Evolutionary conservation across 2,888 invertebrate species (phyloP), one percentile per base, ranked within the genome.

Genomic region (Drosophila leonis): DNA sequence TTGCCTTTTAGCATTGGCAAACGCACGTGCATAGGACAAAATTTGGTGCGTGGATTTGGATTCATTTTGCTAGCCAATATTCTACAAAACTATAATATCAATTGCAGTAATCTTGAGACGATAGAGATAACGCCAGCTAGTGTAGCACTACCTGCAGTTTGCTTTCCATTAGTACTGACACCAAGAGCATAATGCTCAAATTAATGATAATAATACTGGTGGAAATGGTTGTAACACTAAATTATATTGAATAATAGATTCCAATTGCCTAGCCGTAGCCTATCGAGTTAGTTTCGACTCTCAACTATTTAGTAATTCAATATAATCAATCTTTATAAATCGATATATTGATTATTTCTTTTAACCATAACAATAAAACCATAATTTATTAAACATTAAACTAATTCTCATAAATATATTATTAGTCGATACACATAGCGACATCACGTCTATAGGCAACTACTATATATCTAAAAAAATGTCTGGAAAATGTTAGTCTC

Each of bases 1-100:
- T 93, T 97, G 13, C 97, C 97, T 0, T 98, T 97, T 92, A 97
- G 97, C 89, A 96, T 97, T 48, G 97, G 97, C 9, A 97, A 96
- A 88, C 93, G 97, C n/a, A 97, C 97, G 0, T 97, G 97, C 89
- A 96, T 97, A 66, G 97, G 97, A 0, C 97, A 97, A 86, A 95
- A 96, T 42, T 93, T 98, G 52, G 96, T 97, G 0, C 95, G 96
- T 18, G 95, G 96, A 2, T 96, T 96, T 93, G 95, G 95, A 54
- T 96, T 97, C 83, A 94, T 96, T 0, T 94, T 96, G 91, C 93
- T 97, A 48, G 95, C 96, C 0, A 96, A 95, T 41, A 94, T 97
- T 1, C 93, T 97, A 65, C 96, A 96, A 80, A 94, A 95, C 66
- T 97, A 95, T 91, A 94, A 97, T 75, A 93, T 97, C 0, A 94